A percentile compares a stretch with the other conserved stretches of the same genome.
Evolutionary conservation across 2,113 vertebrate species (phyloP).

Genomic region (Bubo bubo): DNA sequence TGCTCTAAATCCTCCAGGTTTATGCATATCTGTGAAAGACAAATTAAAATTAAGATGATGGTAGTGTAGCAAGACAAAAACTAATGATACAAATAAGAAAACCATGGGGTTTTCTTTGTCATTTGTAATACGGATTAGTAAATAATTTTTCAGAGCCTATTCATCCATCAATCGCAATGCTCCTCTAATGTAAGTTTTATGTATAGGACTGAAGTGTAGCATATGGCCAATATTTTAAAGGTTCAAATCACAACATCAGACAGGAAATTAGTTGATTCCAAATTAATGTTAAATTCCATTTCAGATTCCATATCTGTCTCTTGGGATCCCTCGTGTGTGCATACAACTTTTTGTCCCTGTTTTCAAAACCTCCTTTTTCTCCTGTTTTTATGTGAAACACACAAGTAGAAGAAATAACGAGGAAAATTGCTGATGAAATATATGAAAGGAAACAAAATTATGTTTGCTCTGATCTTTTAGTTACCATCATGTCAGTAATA

Average conservation of each 20-base stretch:
- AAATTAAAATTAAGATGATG: background rate
- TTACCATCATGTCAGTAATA: background rate
- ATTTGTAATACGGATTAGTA: background rate
- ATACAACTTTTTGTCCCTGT: background rate
- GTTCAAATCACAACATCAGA: background rate
- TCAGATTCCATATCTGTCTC: background rate
- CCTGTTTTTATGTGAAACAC: background rate
- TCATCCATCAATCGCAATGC: background rate
- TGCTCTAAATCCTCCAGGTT: background rate
- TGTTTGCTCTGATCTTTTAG: background rate
- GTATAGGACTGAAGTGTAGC: background rate
- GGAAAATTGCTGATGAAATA: background rate
- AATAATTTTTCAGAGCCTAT: background rate
- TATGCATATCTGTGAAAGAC: background rate
- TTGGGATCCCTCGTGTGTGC: fast-evolving
- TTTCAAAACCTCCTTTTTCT: background rate
- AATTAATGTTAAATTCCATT: background rate
- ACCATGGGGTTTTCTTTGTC: background rate
- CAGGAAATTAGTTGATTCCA: background rate
- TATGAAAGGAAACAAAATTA: background rate
- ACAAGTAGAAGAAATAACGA: background rate
- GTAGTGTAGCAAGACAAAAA: background rate
- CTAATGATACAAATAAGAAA: background rate
- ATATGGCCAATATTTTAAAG: background rate
- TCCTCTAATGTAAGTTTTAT: background rate